Base-by-base conservation (phyloP, 2,888 invertebrate species). In the Silvanus unidentatus region DNA sequence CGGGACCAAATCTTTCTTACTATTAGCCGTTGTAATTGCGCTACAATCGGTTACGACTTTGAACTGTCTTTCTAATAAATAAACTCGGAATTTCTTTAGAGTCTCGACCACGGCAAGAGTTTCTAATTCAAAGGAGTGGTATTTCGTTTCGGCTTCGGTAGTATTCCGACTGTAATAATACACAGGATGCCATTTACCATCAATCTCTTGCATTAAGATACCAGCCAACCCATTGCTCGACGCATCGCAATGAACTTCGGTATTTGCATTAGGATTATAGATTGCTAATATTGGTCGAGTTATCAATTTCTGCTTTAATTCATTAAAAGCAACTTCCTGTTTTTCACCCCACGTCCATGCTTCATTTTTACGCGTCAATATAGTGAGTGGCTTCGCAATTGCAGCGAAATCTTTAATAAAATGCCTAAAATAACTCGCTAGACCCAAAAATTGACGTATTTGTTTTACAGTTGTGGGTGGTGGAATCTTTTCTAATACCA, bases 71-170 rank as follows among this genome's bases (percentile, higher is more conserved):
- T 59, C 62, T 2, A 62, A 43, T 1, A 69, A 36, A 47, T 66
- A 69, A 1, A 56, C 53, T 8, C 64, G 52, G 47, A 68, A 68
- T 41, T 63, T 56, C n/a, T 55, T 46, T 2, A 69, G 30, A 6
- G 58, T 51, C 40, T 54, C 59, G 0, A 69, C 61, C 0, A 69
- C 58, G 1, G 66, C 68, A 5, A 70, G 47, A 1, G 55, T 58
- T 43, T 70, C 65, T 10, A 63, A 44, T 37, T 72, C 71, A 14
- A 63, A 64, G 1, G 61, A 62, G 29, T 62, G 62, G 29, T 64
- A 68, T 16, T 56, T 61, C 12, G 43, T 35, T 49, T 72, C 69
- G 1, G 56, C 50, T 2, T 44, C 47, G 0, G 58, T 59, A 0
- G 66, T 59, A 35, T 62, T 62, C 5, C 63, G 54, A 37, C 65